Evolutionary conservation across 2,113 vertebrate genomes (phyloP), one percentile per base, ranked within the genome.

Genomic region (Danionella cerebrum): DNA sequence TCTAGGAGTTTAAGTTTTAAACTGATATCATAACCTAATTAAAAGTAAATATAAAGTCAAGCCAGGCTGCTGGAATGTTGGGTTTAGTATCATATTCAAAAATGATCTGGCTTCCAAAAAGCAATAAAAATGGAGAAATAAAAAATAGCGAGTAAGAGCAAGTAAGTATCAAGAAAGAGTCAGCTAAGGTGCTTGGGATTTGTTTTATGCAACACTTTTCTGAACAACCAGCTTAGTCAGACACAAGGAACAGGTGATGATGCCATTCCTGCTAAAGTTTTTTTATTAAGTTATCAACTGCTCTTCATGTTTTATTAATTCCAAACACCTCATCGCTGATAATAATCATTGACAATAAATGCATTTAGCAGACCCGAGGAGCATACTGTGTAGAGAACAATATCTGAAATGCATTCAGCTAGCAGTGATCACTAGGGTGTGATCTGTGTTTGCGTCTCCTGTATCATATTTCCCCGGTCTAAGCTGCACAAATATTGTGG

Each of bases 111-210:
- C 27, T 18, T 31, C 19, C 18, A 19, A 24, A 33, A 38, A 2
- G 12, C 33, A 57, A 22, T 44, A 19, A 19, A 12, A n/a, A 53
- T 4, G 16, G n/a, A n/a, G n/a, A n/a, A n/a, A n/a, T n/a, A n/a
- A n/a, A n/a, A n/a, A n/a, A n/a, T n/a, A n/a, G n/a, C n/a, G n/a
- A n/a, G n/a, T n/a, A n/a, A n/a, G n/a, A n/a, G n/a, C n/a, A n/a
- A n/a, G n/a, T n/a, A n/a, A n/a, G n/a, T n/a, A n/a, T 27, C 12
- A 13, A 33, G 10, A 33, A 52, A 18, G 51, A 62, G 57, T 73
- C 71, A 73, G 65, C 47, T 53, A 39, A 58, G 51, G 6, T 1
- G 21, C 65, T 64, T 65, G 25, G 64, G 58, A 73, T 69, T 53
- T 10, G 18, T 33, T 19, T 13, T 16, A 48, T 24, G 19, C 57